Percentiles rank a stretch among this genome's conserved stretches.
Evolutionary conservation across 2,888 invertebrate genomes (phyloP).

Genomic region (Thecophora atra): DNA sequence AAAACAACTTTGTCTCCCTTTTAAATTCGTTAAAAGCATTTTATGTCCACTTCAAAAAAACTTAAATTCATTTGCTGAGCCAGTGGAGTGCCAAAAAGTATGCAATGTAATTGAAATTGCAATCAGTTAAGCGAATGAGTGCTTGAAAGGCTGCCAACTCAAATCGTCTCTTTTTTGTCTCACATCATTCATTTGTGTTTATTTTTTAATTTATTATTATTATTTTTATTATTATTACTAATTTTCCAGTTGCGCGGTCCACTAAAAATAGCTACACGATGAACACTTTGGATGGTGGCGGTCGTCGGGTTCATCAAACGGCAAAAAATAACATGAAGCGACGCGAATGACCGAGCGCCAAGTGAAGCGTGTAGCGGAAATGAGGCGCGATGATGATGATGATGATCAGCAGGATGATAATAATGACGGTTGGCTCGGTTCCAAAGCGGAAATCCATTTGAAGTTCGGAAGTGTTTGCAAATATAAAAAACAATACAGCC

Average conservation of each 20-base stretch:
- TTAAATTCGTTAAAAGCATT: no score
- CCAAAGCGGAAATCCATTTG: constrained; percentile 20
- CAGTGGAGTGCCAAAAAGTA: constrained; percentile 30
- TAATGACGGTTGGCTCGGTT: constrained; percentile 12
- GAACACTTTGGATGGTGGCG: neutral
- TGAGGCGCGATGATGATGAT: neutral
- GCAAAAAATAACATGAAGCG: neutral
- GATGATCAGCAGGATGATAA: no score
- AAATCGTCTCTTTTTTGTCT: neutral
- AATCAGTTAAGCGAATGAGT: constrained; percentile 16
- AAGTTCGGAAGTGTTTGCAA: constrained; percentile 17
- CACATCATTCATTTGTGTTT: neutral
- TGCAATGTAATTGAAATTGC: neutral
- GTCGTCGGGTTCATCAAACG: neutral
- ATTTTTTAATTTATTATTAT: neutral
- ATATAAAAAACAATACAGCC: constrained; percentile 4
- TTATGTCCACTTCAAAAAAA: neutral
- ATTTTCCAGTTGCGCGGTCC: constrained; percentile 5
- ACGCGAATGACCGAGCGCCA: neutral
- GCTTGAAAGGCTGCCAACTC: constrained; percentile 15
- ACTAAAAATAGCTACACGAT: neutral
- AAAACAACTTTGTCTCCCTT: no score
- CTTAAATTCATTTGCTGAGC: constrained; percentile 22
- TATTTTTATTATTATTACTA: constrained; percentile 4
- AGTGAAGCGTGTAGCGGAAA: constrained; percentile 6